Evolutionary conservation across 2,113 vertebrate species (phyloP).

Genomic region (Triplophysa tibetana): DNA sequence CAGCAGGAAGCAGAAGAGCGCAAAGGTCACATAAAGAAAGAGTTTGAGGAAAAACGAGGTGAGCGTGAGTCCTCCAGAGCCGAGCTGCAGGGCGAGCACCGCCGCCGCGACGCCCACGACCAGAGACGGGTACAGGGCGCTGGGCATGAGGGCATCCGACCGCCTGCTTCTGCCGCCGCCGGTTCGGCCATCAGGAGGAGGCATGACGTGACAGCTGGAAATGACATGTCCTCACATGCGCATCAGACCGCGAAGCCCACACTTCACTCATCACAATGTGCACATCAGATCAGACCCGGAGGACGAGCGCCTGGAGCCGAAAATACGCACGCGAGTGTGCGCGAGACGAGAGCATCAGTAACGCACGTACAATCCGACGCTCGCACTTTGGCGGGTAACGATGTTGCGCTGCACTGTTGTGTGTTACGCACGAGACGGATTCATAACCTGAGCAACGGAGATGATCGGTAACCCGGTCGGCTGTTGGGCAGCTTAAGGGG

Average conservation of each 20-base stretch:
- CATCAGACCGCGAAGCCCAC: conserved; percentile 37
- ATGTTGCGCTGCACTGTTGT: neutral
- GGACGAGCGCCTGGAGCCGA: neutral
- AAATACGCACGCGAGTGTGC: neutral
- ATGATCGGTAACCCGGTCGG: neutral
- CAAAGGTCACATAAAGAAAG: conserved; percentile 76
- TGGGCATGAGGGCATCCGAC: conserved; percentile 64
- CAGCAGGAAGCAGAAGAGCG: conserved; percentile 73
- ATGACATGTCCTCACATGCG: conserved; percentile 63
- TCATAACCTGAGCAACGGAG: neutral
- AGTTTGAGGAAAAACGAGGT: conserved; percentile 77
- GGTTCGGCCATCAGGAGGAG: conserved; percentile 65
- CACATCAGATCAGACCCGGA: neutral
- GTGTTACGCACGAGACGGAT: neutral
- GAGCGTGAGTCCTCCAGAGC: conserved; percentile 71
- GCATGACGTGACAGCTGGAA: conserved; percentile 59
- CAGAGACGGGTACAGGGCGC: conserved; percentile 65
- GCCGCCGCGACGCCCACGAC: conserved; percentile 70
- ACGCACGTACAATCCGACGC: neutral
- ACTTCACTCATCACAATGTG: conserved; percentile 45
- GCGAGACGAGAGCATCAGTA: neutral
- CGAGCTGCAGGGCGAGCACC: conserved; percentile 71
- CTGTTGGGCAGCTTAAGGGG: conserved; percentile 1
- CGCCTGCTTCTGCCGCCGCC: conserved; percentile 62
- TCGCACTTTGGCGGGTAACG: neutral